Percentiles rank a stretch among this genome's conserved stretches.
phyloP scores from a whole-genome alignment of 2,113 vertebrate genomes.

The Scytalopus superciliaris region DNA sequence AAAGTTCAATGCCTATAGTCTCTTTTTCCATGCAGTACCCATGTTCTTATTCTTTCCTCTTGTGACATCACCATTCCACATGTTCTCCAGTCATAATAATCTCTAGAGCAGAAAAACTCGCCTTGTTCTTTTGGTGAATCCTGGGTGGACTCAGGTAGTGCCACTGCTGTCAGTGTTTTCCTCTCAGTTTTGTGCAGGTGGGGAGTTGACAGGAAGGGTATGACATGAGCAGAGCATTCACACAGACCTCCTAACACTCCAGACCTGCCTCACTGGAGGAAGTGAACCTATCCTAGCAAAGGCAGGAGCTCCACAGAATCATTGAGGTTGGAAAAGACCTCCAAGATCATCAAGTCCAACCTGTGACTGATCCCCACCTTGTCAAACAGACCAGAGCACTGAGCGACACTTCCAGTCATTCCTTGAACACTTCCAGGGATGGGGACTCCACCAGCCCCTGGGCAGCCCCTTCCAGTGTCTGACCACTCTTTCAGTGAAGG shows the following conservation, averaged over 20 bases:
- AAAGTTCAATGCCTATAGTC: neutral
- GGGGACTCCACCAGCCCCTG: neutral
- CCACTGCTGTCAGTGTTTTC: neutral
- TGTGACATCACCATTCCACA: neutral
- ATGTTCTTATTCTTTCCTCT: neutral
- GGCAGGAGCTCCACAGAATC: neutral
- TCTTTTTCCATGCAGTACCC: neutral
- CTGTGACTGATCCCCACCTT: neutral
- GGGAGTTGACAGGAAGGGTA: neutral
- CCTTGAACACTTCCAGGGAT: neutral
- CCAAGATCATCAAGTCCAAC: rapidly evolving
- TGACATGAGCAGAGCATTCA: neutral
- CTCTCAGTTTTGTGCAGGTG: neutral
- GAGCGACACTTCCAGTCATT: neutral
- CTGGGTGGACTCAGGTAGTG: neutral
- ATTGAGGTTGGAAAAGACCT: neutral
- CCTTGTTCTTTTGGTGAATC: neutral
- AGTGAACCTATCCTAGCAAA: neutral
- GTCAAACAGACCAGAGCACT: neutral
- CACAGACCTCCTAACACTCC: neutral
- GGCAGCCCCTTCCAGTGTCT: neutral
- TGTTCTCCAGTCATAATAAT: neutral
- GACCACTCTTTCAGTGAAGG: neutral
- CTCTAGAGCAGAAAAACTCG: neutral
- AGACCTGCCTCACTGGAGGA: neutral